Evolutionary conservation across 1,140 invertebrate genomes (phyloP).

Genomic region (Hirudo medicinalis): DNA sequence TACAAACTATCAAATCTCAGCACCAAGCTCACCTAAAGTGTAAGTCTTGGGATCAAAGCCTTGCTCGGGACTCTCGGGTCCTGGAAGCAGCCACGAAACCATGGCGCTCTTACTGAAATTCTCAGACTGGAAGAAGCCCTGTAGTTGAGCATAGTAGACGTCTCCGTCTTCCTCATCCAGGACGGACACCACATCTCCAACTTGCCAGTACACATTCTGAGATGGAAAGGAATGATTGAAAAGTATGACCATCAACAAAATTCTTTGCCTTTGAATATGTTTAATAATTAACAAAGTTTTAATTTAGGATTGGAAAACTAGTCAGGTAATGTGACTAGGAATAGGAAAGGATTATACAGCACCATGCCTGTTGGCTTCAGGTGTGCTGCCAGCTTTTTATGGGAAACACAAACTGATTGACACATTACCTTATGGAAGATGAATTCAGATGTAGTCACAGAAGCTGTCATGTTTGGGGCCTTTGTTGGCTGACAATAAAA

Average conservation of each 20-base stretch:
- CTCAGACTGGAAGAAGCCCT: not conserved
- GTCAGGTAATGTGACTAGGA: too few relatives aligned
- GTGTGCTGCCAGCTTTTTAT: too few relatives aligned
- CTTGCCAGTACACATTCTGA: conserved; percentile 1
- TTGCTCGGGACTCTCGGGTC: not conserved
- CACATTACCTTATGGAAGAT: too few relatives aligned
- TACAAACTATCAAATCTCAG: too few relatives aligned
- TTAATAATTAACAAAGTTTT: not conserved
- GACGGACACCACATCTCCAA: not conserved
- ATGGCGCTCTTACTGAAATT: not conserved
- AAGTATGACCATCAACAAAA: not conserved
- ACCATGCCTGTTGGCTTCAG: too few relatives aligned
- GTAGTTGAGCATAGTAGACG: not conserved
- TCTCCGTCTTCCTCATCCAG: not conserved
- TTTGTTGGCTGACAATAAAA: too few relatives aligned
- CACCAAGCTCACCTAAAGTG: too few relatives aligned
- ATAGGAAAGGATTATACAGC: too few relatives aligned
- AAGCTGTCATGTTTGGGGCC: too few relatives aligned
- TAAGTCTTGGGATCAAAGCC: too few relatives aligned
- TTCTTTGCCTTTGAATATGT: not conserved
- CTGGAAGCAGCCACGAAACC: not conserved
- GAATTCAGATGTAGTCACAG: too few relatives aligned
- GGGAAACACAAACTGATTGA: too few relatives aligned
- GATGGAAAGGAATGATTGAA: not conserved
- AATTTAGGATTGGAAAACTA: not conserved